Percentiles rank a stretch among this genome's conserved stretches.
These are phyloP conservation scores for Oncorhynchus nerka DNA, from an alignment of 2,113 vertebrate species.

Conservation along the genomic window DNA sequence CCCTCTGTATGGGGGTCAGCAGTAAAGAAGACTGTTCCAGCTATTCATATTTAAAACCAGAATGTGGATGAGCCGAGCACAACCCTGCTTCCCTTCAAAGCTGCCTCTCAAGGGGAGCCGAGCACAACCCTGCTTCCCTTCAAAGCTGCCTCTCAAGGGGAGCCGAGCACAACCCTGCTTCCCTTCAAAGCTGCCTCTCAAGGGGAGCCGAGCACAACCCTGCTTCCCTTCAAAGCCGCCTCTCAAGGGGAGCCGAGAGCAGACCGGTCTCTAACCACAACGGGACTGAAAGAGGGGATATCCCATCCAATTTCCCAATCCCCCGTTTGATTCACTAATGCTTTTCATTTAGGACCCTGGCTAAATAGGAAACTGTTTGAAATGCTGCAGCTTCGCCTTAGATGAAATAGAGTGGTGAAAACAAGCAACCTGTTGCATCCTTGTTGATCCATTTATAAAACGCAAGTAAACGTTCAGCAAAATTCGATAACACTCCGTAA, in stretches of 20 bases:
- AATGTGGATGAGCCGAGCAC: constrained; percentile 28
- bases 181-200: background rate
- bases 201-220: constrained; percentile 30
- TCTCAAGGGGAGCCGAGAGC: background rate
- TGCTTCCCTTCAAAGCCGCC: constrained; percentile 5
- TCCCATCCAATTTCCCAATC: constrained; percentile 25
- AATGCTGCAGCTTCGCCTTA: background rate
- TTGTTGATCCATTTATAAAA: background rate
- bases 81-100: constrained; percentile 19
- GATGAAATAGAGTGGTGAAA: background rate
- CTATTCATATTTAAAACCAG: constrained; percentile 6
- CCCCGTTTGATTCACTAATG: background rate
- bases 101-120: too few relatives aligned
- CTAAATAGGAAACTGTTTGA: background rate
- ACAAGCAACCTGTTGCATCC: background rate
- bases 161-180: constrained; percentile 2
- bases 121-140: constrained; percentile 16
- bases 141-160: background rate
- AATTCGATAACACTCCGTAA: background rate
- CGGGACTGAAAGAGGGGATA: constrained; percentile 22
- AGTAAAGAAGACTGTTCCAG: too few relatives aligned
- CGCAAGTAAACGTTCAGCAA: background rate
- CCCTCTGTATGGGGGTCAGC: constrained; percentile 36
- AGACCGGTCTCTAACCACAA: constrained; percentile 31
- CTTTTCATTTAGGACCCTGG: constrained; percentile 3